Evolutionary conservation across 37 sponge, comb jelly and placozoan genomes (phyloP), one percentile per base, ranked within the genome.

Genomic region (Chondrilla cf. caribensis): DNA sequence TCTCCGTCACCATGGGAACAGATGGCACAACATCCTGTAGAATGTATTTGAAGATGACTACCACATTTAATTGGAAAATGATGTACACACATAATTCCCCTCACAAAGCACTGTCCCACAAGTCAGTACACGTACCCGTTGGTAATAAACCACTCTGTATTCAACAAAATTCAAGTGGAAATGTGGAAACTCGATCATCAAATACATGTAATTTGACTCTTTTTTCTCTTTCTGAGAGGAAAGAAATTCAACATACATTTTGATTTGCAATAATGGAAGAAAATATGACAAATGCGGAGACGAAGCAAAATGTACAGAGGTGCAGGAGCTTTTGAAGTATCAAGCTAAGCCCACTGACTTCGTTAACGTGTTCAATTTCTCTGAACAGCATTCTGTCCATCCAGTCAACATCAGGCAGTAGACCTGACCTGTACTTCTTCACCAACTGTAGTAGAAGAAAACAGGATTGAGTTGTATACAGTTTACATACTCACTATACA

Each of bases 321-420:
- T n/a, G n/a, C n/a, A n/a, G n/a, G n/a, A n/a, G n/a, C n/a, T n/a
- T n/a, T n/a, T n/a, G n/a, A n/a, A n/a, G n/a, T n/a, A n/a, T n/a
- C n/a, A n/a, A n/a, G n/a, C n/a, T n/a, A n/a, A n/a, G n/a, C n/a
- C n/a, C 25, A 35, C 70, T 65, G 0, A 86, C 81, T 86, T 99
- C 99, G 58, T 96, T 96, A 41, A 94, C 86, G 22, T 90, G 90
- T 70, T 94, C 95, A 28, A 99, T 90, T 68, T 99, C 97, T 31
- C 97, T 78, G 84, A 90, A 96, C 28, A 97, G 88, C 47, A 92
- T 87, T 54, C 97, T 64, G 75, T 99, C 99, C 47, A 99, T 75
- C 99, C 99, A 99, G 66, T 96, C 99, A 33, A 96, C 90, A 38
- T 90, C 79, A 89, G 84, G 85, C 89, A 99, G 90, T 72, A 88